A percentile compares a stretch with the other conserved stretches of the same genome.
These are phyloP conservation scores for Coelopa frigida DNA, from an alignment of 1,140 invertebrate genomes.

Conservation along the genomic window DNA sequence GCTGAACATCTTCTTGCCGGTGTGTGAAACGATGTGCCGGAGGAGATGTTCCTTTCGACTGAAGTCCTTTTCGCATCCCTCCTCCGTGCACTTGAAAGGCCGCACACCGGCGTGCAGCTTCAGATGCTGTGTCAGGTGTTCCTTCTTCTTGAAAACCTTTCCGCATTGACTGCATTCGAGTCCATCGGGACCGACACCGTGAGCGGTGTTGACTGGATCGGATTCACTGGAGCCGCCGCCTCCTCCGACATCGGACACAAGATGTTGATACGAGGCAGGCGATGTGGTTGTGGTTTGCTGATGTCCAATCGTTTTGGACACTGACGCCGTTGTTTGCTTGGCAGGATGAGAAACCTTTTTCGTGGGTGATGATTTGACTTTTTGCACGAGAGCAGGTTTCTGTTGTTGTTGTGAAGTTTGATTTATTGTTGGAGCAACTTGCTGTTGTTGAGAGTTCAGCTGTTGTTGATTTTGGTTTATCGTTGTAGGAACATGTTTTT, in stretches of 20 bases:
- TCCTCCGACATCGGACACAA: too few species aligned
- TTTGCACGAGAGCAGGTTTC: too few species aligned
- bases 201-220: too few species aligned
- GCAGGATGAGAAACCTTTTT: too few species aligned
- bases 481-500: too few species aligned
- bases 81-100: conserved; percentile 55
- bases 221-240: too few species aligned
- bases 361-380: too few species aligned
- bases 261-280: too few species aligned
- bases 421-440: neutral
- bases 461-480: too few species aligned
- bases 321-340: too few species aligned
- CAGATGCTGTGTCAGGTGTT: conserved; percentile 64
- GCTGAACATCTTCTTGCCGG: conserved; percentile 63
- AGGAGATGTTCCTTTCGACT: conserved; percentile 64
- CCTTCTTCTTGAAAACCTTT: conserved; percentile 65
- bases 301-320: too few species aligned
- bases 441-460: conserved; percentile 11
- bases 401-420: conserved; percentile 2
- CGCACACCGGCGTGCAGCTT: conserved; percentile 62
- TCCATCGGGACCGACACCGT: neutral
- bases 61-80: conserved; percentile 62
- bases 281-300: too few species aligned
- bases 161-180: conserved; percentile 49
- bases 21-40: conserved; percentile 65